Conservation (phyloP, 1,140 invertebrate species). For the Listronotus bonariensis region DNA sequence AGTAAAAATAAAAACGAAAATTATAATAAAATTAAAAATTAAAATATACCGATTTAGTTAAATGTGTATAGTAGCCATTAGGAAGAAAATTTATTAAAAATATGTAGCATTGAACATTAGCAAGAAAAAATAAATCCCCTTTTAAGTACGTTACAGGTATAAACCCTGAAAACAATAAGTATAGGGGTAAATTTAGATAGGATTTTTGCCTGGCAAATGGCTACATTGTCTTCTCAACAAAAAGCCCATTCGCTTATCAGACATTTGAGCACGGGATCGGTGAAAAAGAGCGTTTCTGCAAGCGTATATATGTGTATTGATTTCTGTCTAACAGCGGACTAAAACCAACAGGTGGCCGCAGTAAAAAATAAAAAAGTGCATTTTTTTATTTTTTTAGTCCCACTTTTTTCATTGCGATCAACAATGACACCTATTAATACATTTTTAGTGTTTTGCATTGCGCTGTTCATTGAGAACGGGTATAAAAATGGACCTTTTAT, state of each 20-base stretch:
- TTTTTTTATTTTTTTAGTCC: constrained; percentile 40
- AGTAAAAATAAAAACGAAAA: too few relatives aligned
- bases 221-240: constrained; percentile 10
- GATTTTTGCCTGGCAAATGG: constrained; percentile 1
- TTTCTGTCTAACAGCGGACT: constrained; percentile 38
- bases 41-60: too few relatives aligned
- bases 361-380: constrained; percentile 40
- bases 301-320: constrained; percentile 36
- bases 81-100: too few relatives aligned
- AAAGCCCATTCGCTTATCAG: constrained; percentile 4
- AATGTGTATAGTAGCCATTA: too few relatives aligned
- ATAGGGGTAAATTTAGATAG: too few relatives aligned
- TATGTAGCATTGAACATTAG: too few relatives aligned
- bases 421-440: constrained; percentile 55
- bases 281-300: background rate
- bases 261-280: background rate
- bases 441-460: constrained; percentile 47
- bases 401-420: constrained; percentile 48
- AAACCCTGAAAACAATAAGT: too few relatives aligned
- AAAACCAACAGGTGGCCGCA: constrained; percentile 51
- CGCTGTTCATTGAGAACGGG: constrained; percentile 44
- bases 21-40: too few relatives aligned
- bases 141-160: background rate
- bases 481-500: constrained; percentile 44
- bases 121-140: background rate